Evolutionary conservation across 92 coral and sea anemone genomes (phyloP).

Genomic region (Parazoanthus swiftii): DNA sequence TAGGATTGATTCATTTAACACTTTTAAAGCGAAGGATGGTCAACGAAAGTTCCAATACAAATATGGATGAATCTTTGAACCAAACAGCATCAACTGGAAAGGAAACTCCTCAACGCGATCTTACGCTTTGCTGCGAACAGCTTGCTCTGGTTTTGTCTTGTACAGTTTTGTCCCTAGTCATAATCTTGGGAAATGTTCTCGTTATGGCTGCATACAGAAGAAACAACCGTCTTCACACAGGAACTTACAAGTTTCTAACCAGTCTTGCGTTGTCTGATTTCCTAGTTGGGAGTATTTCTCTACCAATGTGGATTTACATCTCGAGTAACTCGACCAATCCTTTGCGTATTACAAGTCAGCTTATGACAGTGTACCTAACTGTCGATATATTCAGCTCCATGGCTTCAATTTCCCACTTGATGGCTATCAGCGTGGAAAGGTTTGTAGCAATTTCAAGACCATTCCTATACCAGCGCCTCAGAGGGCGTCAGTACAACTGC

Average conservation of each 20-base stretch:
- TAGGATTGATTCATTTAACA: neutral
- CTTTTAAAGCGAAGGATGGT: neutral
- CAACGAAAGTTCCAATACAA: neutral
- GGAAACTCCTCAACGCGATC: neutral
- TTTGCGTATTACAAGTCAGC: neutral
- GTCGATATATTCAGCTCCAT: conserved; percentile 33
- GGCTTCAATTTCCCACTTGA: conserved; percentile 39
- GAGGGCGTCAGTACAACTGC: neutral
- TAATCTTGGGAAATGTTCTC: conserved; percentile 30
- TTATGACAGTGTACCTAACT: neutral
- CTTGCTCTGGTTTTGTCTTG: neutral
- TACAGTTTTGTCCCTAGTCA: neutral
- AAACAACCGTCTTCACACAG: conserved; percentile 33
- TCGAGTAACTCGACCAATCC: conserved; percentile 8
- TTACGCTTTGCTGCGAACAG: conserved; percentile 8
- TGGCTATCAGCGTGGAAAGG: conserved; percentile 35
- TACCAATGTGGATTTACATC: conserved; percentile 35
- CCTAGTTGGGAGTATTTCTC: conserved; percentile 26
- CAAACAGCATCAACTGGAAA: neutral
- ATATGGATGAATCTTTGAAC: neutral
- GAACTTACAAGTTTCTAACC: conserved; percentile 33
- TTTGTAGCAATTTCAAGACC: conserved; percentile 29
- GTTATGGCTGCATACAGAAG: conserved; percentile 25
- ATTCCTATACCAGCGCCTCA: neutral
- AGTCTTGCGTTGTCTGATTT: conserved; percentile 35